phyloP scores from a whole-genome alignment of 1,140 invertebrate species.

The Cydia strobilella region DNA sequence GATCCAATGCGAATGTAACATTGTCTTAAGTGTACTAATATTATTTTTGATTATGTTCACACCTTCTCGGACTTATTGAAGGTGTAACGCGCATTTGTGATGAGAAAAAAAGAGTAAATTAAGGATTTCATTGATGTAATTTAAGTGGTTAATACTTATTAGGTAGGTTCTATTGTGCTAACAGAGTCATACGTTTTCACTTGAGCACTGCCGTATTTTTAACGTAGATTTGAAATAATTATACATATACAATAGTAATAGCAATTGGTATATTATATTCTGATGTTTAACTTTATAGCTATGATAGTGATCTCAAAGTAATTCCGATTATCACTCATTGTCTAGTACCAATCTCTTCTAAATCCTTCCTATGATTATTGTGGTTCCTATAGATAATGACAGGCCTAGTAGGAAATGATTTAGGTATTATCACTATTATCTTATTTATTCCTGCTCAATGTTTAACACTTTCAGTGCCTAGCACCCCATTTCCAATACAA shows the following conservation, averaged over 20 bases:
- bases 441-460: constrained; percentile 22
- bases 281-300: constrained; percentile 19
- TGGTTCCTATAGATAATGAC: constrained; percentile 17
- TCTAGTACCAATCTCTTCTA: constrained; percentile 2
- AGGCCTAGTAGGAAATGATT: not conserved
- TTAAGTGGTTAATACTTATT: constrained; percentile 22
- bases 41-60: constrained; percentile 21
- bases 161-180: constrained; percentile 24
- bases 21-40: constrained; percentile 18
- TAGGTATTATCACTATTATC: not conserved
- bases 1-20: constrained; percentile 3
- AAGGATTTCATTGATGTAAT: constrained; percentile 32
- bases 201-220: constrained; percentile 31
- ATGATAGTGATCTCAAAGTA: constrained; percentile 20
- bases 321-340: constrained; percentile 17
- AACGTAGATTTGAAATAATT: constrained; percentile 32
- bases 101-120: constrained; percentile 23
- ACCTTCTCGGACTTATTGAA: constrained; percentile 11
- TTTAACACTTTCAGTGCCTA: too few species aligned
- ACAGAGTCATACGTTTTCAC: constrained; percentile 20
- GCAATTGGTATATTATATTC: constrained; percentile 17
- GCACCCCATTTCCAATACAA: too few species aligned
- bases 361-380: constrained; percentile 15
- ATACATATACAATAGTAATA: constrained; percentile 24
- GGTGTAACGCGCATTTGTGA: not conserved